Evolutionary conservation across 1,140 invertebrate genomes (phyloP).

Genomic region (Leptestheria dahalacensis): DNA sequence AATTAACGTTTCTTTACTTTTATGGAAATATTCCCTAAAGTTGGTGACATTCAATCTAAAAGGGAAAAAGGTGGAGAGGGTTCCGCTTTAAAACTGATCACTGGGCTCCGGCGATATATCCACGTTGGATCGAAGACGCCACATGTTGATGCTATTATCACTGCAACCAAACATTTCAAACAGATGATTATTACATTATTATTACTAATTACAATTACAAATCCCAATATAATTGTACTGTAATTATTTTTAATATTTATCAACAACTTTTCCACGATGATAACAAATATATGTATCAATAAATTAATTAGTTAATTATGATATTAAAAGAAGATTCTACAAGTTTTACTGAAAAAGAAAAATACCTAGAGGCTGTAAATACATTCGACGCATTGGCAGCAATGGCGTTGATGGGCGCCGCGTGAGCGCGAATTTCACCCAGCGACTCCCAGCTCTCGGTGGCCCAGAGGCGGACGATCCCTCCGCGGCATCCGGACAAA

Average conservation of each 20-base stretch:
- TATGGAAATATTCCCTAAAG: background rate
- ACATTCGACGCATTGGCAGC: slow-evolving; percentile 52
- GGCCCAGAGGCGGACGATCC: slow-evolving; percentile 55
- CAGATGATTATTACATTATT: too few relatives aligned
- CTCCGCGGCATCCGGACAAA: slow-evolving; percentile 61
- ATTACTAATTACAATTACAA: too few relatives aligned
- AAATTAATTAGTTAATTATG: background rate
- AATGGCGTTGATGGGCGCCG: slow-evolving; percentile 57
- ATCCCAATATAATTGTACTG: too few relatives aligned
- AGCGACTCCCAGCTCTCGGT: slow-evolving; percentile 43
- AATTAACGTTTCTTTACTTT: slow-evolving; percentile 3
- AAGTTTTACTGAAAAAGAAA: too few relatives aligned
- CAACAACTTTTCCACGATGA: too few relatives aligned
- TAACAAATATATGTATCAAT: background rate
- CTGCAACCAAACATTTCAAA: too few relatives aligned
- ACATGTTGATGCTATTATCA: slow-evolving; percentile 25
- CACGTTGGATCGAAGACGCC: slow-evolving; percentile 23
- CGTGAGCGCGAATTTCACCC: slow-evolving; percentile 56
- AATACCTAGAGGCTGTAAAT: slow-evolving; percentile 57
- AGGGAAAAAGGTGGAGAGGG: slow-evolving; percentile 1
- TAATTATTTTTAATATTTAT: too few relatives aligned
- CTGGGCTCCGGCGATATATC: slow-evolving; percentile 25
- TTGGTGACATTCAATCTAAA: background rate
- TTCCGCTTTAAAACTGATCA: slow-evolving; percentile 17
- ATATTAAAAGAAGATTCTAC: too few relatives aligned